Evolutionary conservation across 2,797 vertebrate species (phyloP), one percentile per base, ranked within the genome.

Genomic region (Scolopax rusticola): DNA sequence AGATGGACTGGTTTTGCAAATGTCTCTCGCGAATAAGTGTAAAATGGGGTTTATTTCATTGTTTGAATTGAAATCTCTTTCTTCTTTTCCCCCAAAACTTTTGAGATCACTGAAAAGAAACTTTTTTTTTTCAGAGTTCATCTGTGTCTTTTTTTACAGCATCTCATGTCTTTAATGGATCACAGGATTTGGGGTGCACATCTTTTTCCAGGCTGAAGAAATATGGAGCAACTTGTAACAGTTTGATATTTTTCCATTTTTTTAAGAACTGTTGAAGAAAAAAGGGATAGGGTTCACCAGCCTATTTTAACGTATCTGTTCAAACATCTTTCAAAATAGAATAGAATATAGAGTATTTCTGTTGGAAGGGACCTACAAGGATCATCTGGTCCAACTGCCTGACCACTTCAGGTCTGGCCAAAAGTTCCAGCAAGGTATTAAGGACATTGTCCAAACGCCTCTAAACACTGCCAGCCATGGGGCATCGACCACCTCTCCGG

Each of bases 1-100:
- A 95, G 78, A 90, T 89, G 68, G 80, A 81, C 83, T 93, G 19
- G 12, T 95, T 77, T 84, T 95, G 73, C 69, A 90, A 76, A 86
- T 71, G 43, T 85, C 48, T 88, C 41, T 77, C 28, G 2, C 18
- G 28, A 68, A 68, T 74, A 93, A 76, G 56, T 89, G 65, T 95
- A 90, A 84, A 90, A 87, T 40, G 43, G 50, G 30, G 43, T 87
- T 63, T 81, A 56, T 80, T 90, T 93, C 25, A 45, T 36, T 68
- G 25, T 87, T 89, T 75, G 71, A 79, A 79, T 77, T 91, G 51
- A 78, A 91, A 23, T 86, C 56, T 19, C 25, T 38, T 28, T 17
- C 19, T 2, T 4, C 6, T 6, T 15, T 65, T 33, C 9, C 51
- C 12, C 11, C 56, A 14, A 63, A 79, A 15, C 24, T 54, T 50